Evolutionary conservation across 2,888 invertebrate species (phyloP).

Genomic region (Oeneis ivallda): DNA sequence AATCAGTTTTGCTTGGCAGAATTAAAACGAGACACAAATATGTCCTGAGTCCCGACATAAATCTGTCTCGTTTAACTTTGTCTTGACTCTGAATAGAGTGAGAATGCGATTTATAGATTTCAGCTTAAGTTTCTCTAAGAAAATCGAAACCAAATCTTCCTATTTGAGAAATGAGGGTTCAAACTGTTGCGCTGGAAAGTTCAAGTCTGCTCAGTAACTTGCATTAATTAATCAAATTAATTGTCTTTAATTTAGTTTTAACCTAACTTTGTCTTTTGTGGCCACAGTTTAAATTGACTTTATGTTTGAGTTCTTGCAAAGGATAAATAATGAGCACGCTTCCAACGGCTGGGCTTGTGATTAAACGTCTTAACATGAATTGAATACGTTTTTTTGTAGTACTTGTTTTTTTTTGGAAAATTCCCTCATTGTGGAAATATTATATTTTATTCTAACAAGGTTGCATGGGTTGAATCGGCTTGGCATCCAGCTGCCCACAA

Average conservation of each 20-base stretch:
- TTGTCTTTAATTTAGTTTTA: constrained; percentile 1
- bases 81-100: too few relatives aligned
- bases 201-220: not conserved
- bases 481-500: too few relatives aligned
- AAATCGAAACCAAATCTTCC: not conserved
- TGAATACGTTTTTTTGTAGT: too few relatives aligned
- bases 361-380: too few relatives aligned
- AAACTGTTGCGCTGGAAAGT: not conserved
- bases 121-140: not conserved
- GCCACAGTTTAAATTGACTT: constrained; percentile 46
- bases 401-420: too few relatives aligned
- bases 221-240: constrained; percentile 2
- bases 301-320: constrained; percentile 50
- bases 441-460: too few relatives aligned
- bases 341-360: not conserved
- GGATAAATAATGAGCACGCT: constrained; percentile 51
- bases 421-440: too few relatives aligned
- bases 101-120: not conserved
- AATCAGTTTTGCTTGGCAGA: too few relatives aligned
- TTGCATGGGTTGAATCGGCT: too few relatives aligned
- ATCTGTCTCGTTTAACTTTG: too few relatives aligned
- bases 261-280: constrained; percentile 2
- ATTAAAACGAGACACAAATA: too few relatives aligned
- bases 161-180: not conserved
- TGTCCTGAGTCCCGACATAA: too few relatives aligned